phyloP scores from a whole-genome alignment of 1,140 invertebrate genomes.

The Drosophila setifemur region DNA sequence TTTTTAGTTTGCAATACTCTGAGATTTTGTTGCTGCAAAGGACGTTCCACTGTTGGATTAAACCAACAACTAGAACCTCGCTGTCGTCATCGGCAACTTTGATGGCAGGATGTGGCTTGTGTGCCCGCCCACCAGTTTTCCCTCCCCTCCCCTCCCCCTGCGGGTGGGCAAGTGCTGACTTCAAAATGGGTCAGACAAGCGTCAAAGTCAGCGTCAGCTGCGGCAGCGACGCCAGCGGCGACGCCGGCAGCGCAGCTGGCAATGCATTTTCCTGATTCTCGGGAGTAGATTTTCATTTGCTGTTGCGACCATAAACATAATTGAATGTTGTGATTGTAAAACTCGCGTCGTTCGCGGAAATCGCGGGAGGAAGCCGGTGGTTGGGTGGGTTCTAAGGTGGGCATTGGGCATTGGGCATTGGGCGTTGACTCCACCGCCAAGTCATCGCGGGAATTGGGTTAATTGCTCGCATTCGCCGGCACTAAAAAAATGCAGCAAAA shows the following conservation, averaged over 20 bases:
- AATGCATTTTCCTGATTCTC: constrained; percentile 41
- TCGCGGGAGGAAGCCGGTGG: not conserved
- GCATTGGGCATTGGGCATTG: not conserved
- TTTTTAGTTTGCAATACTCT: too few relatives aligned
- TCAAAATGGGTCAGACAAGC: constrained; percentile 40
- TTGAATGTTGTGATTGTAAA: constrained; percentile 67
- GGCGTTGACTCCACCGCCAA: not conserved
- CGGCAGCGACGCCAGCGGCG: not conserved
- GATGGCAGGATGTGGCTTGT: constrained; percentile 62
- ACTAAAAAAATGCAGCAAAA: constrained; percentile 8
- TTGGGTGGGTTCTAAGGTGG: constrained; percentile 1
- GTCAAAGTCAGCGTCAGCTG: not conserved
- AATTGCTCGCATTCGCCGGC: constrained; percentile 39
- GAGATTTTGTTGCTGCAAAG: not conserved
- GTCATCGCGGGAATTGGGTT: constrained; percentile 61
- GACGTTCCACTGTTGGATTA: not conserved
- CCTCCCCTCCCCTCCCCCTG: not conserved
- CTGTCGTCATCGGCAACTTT: constrained; percentile 41
- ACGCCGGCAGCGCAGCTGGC: not conserved
- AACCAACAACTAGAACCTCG: not conserved
- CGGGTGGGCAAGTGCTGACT: not conserved
- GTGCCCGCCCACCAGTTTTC: not conserved
- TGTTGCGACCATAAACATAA: constrained; percentile 54
- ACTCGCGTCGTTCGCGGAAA: not conserved
- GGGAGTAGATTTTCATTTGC: constrained; percentile 33